phyloP scores from a whole-genome alignment of 2,888 invertebrate genomes.

The Adelphocoris suturalis region DNA sequence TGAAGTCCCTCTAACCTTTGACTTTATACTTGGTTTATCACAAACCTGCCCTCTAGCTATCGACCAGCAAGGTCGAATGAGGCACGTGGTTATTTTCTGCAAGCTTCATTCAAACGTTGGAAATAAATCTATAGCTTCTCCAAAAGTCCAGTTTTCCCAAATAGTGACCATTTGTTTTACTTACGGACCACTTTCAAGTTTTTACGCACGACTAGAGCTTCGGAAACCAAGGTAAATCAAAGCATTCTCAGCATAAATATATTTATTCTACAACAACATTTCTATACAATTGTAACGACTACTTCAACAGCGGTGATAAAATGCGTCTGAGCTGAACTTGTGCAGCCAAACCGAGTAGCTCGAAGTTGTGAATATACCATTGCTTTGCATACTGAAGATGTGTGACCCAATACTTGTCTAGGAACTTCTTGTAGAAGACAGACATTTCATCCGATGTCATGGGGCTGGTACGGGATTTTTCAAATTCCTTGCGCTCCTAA shows the following conservation, averaged over 20 bases:
- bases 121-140: too few relatives aligned
- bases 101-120: too few relatives aligned
- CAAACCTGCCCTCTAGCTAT: too few relatives aligned
- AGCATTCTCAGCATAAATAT: slow-evolving; percentile 49
- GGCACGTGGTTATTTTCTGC: too few relatives aligned
- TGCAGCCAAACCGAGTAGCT: slow-evolving; percentile 82
- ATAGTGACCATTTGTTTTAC: too few relatives aligned
- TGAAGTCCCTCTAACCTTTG: too few relatives aligned
- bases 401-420: slow-evolving; percentile 88
- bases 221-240: too few relatives aligned
- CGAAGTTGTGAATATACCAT: slow-evolving; percentile 90
- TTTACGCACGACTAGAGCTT: too few relatives aligned
- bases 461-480: slow-evolving; percentile 79
- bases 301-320: slow-evolving; percentile 68
- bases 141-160: too few relatives aligned
- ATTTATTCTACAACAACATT: slow-evolving; percentile 60
- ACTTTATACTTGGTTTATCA: too few relatives aligned
- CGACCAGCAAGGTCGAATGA: too few relatives aligned
- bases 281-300: slow-evolving; percentile 40
- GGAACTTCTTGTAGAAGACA: slow-evolving; percentile 90
- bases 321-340: slow-evolving; percentile 79
- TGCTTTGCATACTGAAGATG: slow-evolving; percentile 89
- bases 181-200: too few relatives aligned
- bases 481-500: slow-evolving; percentile 79
- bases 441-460: slow-evolving; percentile 91